These are phyloP conservation scores for Drosophila heteroneura DNA, from an alignment of 2,888 invertebrate species.

Conservation along the genomic window DNA sequence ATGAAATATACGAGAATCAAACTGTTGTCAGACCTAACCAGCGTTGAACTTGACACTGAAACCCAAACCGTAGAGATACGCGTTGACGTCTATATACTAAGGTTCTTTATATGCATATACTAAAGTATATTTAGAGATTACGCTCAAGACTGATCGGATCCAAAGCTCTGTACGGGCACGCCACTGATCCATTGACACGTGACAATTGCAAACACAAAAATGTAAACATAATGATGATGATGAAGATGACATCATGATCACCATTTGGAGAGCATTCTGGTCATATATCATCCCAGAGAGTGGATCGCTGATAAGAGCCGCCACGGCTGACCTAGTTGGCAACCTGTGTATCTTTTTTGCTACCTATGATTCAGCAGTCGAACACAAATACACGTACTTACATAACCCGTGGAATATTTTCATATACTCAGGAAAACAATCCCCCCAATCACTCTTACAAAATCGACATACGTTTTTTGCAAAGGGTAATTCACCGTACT, in stretches of 20 bases:
- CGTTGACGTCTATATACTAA: conserved; percentile 10
- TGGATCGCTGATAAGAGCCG: conserved; percentile 44
- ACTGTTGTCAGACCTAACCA: conserved; percentile 41
- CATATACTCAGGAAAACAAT: not conserved
- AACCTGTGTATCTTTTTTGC: conserved; percentile 38
- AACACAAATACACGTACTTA: conserved; percentile 46
- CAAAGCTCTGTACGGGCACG: conserved; percentile 60
- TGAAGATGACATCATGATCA: conserved; percentile 3
- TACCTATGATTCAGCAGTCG: conserved; percentile 57
- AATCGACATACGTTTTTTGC: not conserved
- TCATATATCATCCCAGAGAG: conserved; percentile 2
- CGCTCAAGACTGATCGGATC: conserved; percentile 1
- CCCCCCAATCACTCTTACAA: not conserved
- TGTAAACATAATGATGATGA: conserved; percentile 2
- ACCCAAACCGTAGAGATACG: conserved; percentile 54
- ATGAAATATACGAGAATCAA: conserved; percentile 25
- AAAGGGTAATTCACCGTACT: not conserved
- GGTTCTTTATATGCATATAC: conserved; percentile 11
- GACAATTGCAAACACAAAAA: conserved; percentile 42
- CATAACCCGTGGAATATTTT: conserved; percentile 51
- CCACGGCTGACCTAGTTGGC: conserved; percentile 43
- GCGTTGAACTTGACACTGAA: conserved; percentile 79
- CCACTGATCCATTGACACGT: conserved; percentile 53
- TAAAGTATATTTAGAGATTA: conserved; percentile 29
- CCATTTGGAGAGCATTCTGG: conserved; percentile 7